Conservation (phyloP, 2,797 vertebrate species). For the Calcarius lapponicus region DNA sequence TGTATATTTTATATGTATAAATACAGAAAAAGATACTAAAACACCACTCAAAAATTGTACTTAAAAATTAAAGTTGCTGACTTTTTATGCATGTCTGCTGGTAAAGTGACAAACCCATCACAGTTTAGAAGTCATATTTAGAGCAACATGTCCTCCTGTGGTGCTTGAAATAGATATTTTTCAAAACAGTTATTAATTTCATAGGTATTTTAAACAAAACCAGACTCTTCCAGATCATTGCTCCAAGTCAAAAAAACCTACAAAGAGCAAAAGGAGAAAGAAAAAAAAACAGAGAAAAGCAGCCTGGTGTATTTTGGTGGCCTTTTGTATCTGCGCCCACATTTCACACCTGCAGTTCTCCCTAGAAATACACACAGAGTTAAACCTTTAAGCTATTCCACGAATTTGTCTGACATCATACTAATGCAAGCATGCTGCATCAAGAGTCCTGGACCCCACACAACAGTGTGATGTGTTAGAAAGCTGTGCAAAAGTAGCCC, state of each 20-base stretch:
- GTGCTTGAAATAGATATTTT: neutral
- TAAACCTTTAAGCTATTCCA: neutral
- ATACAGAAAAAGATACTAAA: neutral
- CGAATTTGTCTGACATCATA: neutral
- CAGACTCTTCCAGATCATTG: neutral
- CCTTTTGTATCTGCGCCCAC: neutral
- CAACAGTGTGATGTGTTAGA: neutral
- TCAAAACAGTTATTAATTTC: neutral
- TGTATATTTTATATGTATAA: no score
- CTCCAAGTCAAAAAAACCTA: neutral
- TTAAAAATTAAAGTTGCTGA: neutral
- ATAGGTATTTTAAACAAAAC: neutral
- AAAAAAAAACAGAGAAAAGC: neutral
- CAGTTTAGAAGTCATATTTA: neutral
- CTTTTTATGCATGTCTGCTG: neutral
- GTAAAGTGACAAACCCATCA: neutral
- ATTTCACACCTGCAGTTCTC: neutral
- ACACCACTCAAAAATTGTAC: neutral
- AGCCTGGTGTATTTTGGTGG: neutral
- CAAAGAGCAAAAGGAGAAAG: neutral
- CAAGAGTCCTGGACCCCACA: neutral
- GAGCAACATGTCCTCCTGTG: fast-evolving
- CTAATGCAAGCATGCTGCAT: neutral
- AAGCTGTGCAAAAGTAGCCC: neutral
- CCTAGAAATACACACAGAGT: neutral